Conservation (phyloP, 1,140 invertebrate genomes). For the Cyclargus thomasi region DNA sequence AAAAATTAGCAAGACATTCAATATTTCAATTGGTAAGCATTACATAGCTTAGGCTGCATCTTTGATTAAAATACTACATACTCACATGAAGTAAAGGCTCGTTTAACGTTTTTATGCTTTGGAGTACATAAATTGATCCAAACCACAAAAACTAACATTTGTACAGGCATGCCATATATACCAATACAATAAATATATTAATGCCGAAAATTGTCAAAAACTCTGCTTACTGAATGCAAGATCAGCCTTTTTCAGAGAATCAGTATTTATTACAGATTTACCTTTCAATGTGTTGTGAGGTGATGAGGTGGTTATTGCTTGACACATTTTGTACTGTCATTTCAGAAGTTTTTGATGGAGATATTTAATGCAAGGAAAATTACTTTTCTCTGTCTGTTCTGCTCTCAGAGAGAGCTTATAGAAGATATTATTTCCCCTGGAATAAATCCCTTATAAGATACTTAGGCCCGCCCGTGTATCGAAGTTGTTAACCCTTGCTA, state of each 20-base stretch:
- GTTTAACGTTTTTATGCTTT: no score
- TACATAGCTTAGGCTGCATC: no score
- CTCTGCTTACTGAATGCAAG: neutral
- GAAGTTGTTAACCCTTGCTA: conserved; percentile 76
- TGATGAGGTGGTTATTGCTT: conserved; percentile 25
- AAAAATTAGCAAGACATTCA: no score
- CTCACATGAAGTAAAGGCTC: no score
- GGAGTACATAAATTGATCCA: no score
- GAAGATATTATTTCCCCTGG: conserved; percentile 50
- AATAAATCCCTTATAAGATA: conserved; percentile 72
- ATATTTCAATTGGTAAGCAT: no score
- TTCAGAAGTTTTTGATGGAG: conserved; percentile 53
- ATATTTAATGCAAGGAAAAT: conserved; percentile 40
- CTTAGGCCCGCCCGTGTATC: conserved; percentile 73
- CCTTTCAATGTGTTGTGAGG: conserved; percentile 26
- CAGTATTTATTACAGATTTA: conserved; percentile 26
- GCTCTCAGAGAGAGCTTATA: conserved; percentile 47
- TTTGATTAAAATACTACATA: no score
- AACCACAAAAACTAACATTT: no score
- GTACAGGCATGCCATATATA: neutral
- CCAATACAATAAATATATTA: neutral
- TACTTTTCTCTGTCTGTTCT: conserved; percentile 44
- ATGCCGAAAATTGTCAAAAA: conserved; percentile 6
- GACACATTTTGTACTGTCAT: conserved; percentile 52
- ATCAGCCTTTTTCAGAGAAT: neutral